A percentile compares a stretch with the other conserved stretches of the same genome.
Evolutionary conservation across 2,797 vertebrate genomes (phyloP).

Genomic region (Myotis planiceps): DNA sequence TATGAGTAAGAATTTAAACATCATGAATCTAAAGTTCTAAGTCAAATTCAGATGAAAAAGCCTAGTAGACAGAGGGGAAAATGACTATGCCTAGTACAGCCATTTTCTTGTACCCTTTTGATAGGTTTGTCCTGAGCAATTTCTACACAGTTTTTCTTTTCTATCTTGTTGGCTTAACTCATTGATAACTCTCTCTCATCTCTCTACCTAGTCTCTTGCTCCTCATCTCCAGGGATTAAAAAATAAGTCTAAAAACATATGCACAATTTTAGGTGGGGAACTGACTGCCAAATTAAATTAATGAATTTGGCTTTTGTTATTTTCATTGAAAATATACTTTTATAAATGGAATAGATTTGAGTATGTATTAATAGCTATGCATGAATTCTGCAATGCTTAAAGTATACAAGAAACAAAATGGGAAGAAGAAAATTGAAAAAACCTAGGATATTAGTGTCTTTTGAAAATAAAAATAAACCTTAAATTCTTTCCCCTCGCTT

Average conservation of each 20-base stretch:
- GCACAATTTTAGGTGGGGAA: background rate
- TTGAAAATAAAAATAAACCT: constrained; percentile 11
- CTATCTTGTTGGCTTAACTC: background rate
- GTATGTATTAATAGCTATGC: background rate
- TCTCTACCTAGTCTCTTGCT: background rate
- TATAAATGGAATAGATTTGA: background rate
- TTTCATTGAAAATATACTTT: background rate
- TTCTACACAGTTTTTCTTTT: background rate
- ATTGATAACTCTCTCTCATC: background rate
- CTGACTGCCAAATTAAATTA: background rate
- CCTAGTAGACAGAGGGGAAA: background rate
- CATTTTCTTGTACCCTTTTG: background rate
- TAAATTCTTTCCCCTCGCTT: background rate
- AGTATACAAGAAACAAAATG: background rate
- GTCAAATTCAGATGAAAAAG: background rate
- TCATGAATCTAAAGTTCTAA: background rate
- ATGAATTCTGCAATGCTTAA: background rate
- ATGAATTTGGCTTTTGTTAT: background rate
- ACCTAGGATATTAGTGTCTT: background rate
- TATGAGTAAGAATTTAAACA: background rate
- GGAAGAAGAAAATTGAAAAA: background rate
- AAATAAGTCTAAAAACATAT: background rate
- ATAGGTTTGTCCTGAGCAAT: background rate
- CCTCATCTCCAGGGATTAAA: background rate
- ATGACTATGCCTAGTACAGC: background rate